A percentile compares a stretch with the other conserved stretches of the same genome.
Evolutionary conservation across 2,113 vertebrate genomes (phyloP).

Genomic region (Donacobius atricapilla): DNA sequence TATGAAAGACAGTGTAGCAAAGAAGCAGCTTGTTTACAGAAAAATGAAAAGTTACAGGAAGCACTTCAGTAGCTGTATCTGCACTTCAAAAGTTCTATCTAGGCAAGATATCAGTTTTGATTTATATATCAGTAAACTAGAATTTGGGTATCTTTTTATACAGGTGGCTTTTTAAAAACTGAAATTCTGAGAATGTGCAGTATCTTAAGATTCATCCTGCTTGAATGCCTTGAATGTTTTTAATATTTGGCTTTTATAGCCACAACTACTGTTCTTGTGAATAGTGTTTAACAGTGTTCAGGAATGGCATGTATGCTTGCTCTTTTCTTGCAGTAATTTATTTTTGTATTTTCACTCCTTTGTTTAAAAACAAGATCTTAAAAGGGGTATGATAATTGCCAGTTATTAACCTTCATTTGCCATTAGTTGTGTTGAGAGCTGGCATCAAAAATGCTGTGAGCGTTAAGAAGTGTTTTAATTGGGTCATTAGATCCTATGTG

Average conservation of each 20-base stretch:
- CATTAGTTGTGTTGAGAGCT: not conserved
- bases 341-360: slow-evolving; percentile 8
- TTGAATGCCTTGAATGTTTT: not conserved
- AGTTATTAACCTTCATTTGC: slow-evolving; percentile 34
- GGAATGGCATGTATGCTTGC: not conserved
- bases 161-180: not conserved
- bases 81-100: not conserved
- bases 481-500: slow-evolving; percentile 22
- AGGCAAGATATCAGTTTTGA: not conserved
- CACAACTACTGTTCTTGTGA: not conserved
- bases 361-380: slow-evolving; percentile 13
- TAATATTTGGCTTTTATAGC: not conserved
- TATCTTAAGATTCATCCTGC: not conserved
- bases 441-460: not conserved
- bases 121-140: not conserved
- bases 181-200: not conserved
- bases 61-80: not conserved
- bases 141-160: not conserved
- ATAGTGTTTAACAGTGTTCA: not conserved
- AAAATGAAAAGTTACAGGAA: not conserved
- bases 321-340: slow-evolving; percentile 8
- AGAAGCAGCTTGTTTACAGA: not conserved
- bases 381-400: slow-evolving; percentile 10
- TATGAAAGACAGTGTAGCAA: not conserved
- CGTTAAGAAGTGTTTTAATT: slow-evolving; percentile 40